Base-by-base conservation (phyloP, 2,888 invertebrate genomes). In the Diogma glabrata region DNA sequence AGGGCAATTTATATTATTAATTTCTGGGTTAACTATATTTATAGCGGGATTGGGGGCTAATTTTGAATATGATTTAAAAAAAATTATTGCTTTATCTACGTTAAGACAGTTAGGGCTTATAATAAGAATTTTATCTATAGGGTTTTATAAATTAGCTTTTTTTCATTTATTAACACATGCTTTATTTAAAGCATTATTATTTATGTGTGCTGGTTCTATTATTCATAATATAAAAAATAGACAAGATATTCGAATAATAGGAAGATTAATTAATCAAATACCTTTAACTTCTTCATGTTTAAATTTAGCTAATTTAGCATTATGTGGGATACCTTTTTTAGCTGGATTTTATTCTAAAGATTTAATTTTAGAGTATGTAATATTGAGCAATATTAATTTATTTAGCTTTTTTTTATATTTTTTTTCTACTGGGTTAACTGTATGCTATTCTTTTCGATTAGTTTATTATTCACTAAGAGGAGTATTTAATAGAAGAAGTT, bases 81-180 rank as follows among this genome's bases (percentile, higher is more conserved):
- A 84, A 72, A 81, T 83, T 77, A 82, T 86, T 81, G 84, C 84
- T 63, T 72, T 82, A 62, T 84, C 84, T 1, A 84, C 83, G 57
- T 74, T 86, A 67, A 84, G 83, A 2, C 85, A 86, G 63, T 72
- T 86, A 64, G 83, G 83, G 0, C 73, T 86, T 64, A 84, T 86
- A 75, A 79, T 84, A 66, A 75, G 76, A 68, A 73, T 75, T 69
- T 72, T 83, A 65, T 73, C 73, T 2, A 65, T 80, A 60, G 75
- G 76, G 0, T 68, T 73, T 54, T 61, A 63, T 56, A 65, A 73
- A 54, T 72, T 84, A 61, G 74, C 79, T 59, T 82, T 81, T 76
- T 82, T 82, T 76, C 84, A 84, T 76, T 67, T 84, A 63, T 69
- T 84, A 64, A 78, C 74, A 57, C 82, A 84, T 75, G 84, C 83